Conservation (phyloP, 2,797 vertebrate genomes). For the Pseudopleuronectes americanus region DNA sequence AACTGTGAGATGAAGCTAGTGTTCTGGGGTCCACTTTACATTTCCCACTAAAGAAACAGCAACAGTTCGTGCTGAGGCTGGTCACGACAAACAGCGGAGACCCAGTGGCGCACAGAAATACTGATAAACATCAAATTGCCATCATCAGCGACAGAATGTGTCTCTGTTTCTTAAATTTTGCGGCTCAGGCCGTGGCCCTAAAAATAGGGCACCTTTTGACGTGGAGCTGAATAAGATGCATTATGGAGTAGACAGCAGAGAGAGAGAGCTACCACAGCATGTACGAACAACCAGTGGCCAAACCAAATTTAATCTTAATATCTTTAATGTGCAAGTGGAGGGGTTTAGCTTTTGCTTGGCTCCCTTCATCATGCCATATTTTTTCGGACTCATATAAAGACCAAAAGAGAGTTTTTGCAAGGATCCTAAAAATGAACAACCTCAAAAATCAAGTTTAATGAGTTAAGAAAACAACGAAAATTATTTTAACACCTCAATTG, state of each 20-base stretch:
- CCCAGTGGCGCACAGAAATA: conserved; percentile 64
- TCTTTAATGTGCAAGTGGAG: conserved; percentile 9
- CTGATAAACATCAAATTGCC: conserved; percentile 79
- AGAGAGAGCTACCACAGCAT: conserved; percentile 26
- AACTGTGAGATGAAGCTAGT: conserved; percentile 17
- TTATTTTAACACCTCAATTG: background rate
- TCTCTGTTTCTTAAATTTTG: conserved; percentile 65
- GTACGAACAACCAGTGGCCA: conserved; percentile 37
- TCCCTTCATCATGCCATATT: conserved; percentile 33
- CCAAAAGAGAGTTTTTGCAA: conserved; percentile 19
- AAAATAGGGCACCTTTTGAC: conserved; percentile 46
- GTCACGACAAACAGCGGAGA: conserved; percentile 37
- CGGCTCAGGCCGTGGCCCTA: conserved; percentile 11
- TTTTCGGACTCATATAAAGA: conserved; percentile 33
- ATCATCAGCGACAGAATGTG: conserved; percentile 63
- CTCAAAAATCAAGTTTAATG: conserved; percentile 7
- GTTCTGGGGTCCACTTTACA: conserved; percentile 51
- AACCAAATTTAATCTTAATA: conserved; percentile 30
- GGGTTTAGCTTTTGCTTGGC: conserved; percentile 3
- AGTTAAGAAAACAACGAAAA: conserved; percentile 27
- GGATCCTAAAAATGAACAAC: conserved; percentile 19
- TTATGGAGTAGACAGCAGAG: conserved; percentile 37
- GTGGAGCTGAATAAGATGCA: conserved; percentile 49
- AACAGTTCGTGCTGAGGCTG: conserved; percentile 46
- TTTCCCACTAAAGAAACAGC: conserved; percentile 60